Evolutionary conservation across 2,113 vertebrate species (phyloP).

Genomic region (Athene noctua): DNA sequence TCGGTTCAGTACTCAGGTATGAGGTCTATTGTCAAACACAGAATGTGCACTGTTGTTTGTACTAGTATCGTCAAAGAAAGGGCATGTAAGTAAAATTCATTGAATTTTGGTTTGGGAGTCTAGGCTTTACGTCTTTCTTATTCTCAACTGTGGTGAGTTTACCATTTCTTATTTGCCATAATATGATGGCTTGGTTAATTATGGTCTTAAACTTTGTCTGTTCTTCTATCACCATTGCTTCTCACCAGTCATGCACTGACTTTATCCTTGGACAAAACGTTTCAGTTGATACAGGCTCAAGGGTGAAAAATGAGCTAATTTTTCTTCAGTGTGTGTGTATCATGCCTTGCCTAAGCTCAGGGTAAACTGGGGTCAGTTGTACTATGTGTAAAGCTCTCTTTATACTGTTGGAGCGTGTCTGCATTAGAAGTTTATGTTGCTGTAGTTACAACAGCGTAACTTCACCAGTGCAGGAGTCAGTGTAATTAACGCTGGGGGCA

Average conservation of each 20-base stretch:
- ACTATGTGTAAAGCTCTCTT: background rate
- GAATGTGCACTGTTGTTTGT: background rate
- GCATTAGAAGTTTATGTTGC: conserved; percentile 15
- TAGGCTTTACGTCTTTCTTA: background rate
- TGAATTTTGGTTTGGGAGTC: background rate
- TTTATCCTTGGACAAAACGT: background rate
- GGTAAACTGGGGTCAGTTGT: background rate
- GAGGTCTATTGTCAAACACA: background rate
- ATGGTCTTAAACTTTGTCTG: background rate
- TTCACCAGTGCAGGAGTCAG: background rate
- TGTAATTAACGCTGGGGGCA: background rate
- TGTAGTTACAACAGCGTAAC: background rate
- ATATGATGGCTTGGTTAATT: background rate
- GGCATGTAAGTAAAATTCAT: background rate
- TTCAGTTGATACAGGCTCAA: background rate
- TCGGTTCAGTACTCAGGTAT: background rate
- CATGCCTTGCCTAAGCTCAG: background rate
- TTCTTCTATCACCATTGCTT: background rate
- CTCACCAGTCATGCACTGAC: background rate
- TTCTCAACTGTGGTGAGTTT: background rate
- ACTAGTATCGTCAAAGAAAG: background rate
- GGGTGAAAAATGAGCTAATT: background rate
- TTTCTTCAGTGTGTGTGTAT: background rate
- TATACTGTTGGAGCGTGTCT: background rate
- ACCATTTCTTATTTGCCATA: background rate